Base-by-base conservation (phyloP, 2,797 vertebrate species). In the Chiroxiphia lanceolata region DNA sequence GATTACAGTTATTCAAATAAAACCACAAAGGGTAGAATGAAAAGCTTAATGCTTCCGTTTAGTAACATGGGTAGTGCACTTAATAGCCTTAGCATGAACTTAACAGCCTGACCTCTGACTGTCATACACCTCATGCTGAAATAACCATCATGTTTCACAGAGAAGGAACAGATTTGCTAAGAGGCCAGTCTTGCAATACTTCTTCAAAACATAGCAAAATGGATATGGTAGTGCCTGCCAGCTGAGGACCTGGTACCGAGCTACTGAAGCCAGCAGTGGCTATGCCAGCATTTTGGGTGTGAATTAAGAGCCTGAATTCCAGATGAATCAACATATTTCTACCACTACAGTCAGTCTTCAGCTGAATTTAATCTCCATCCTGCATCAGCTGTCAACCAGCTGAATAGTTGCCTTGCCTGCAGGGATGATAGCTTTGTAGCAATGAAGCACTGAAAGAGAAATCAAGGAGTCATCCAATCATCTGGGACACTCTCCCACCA, bases 371-470 rank as follows among this genome's bases (percentile, higher is more conserved):
- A 88, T 83, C 72, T 83, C 59, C 61, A 53, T 60, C 79, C 42
- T 86, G 48, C 61, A 78, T 91, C 93, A 94, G 61, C 82, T 96
- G 93, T 88, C 79, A 94, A 53, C 67, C 94, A 95, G 84, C 87
- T 87, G 93, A 95, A 75, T 42, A 14, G 72, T 1, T 72, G 68
- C 70, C n/a, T 76, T 74, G 90, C 92, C 88, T 90, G 53, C 0
- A 0, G 85, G 60, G 57, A 6, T 75, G 59, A 76, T 21, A 56
- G 40, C 11, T 88, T n/a, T 82, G 68, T 31, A 54, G 40, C 44
- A 70, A 31, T 6, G 56, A 70, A 92, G 20, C 33, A 23, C 74
- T 64, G 86, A 79, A 71, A 87, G 54, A 75, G 33, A 59, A 86
- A n/a, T 61, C 42, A 82, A 79, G 27, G 83, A 83, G 33, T 23